These are phyloP conservation scores for Ptiloglossa arizonensis DNA, from an alignment of 1,140 invertebrate genomes.

Conservation along the genomic window DNA sequence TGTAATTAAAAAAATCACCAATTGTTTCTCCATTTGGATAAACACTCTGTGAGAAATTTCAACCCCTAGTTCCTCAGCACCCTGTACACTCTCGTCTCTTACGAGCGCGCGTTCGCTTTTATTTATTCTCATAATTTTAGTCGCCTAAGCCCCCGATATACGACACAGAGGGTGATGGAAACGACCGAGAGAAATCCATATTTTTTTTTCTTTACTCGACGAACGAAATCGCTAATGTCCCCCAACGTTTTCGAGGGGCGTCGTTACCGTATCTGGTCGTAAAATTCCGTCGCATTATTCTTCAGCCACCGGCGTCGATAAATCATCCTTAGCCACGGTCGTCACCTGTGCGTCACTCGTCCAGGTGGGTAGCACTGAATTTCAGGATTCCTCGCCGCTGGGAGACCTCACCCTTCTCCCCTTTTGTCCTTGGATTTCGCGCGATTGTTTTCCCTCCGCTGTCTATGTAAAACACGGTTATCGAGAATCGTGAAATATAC, in stretches of 20 bases:
- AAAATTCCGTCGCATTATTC: slow-evolving; percentile 13
- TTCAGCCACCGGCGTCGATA: neutral
- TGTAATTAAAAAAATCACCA: no score
- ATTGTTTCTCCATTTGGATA: no score
- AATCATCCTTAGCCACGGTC: slow-evolving; percentile 22
- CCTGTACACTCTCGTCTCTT: no score
- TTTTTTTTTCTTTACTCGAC: neutral
- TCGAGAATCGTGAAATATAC: neutral
- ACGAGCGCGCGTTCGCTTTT: neutral
- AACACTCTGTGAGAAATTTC: no score
- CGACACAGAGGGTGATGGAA: neutral
- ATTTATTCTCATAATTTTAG: slow-evolving; percentile 25
- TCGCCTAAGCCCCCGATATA: neutral
- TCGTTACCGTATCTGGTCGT: slow-evolving; percentile 10
- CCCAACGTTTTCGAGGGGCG: neutral
- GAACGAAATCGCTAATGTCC: slow-evolving; percentile 10
- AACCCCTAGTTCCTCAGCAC: no score
- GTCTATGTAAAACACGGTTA: neutral
- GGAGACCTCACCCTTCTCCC: no score
- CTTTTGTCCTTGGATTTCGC: slow-evolving; percentile 1
- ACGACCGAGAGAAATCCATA: neutral
- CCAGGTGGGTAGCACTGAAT: neutral
- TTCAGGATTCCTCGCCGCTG: neutral
- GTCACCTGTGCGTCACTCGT: neutral
- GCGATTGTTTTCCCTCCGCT: slow-evolving; percentile 2